Conservation (phyloP, 2,797 vertebrate genomes). For the Ctenochaetus hawaiiensis region DNA sequence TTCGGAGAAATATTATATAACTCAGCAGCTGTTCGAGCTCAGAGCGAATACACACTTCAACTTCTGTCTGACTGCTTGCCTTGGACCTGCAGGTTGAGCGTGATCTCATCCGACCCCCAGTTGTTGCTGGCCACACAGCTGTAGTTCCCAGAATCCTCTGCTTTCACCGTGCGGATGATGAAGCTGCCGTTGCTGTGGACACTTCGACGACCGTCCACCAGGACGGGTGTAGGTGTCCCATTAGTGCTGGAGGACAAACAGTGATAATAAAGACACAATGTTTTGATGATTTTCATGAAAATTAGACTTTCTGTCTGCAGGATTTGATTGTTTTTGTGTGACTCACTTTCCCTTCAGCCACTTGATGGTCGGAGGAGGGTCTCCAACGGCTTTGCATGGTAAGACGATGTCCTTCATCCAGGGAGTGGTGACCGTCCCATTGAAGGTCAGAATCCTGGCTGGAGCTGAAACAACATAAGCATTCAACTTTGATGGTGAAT, state of each 20-base stretch:
- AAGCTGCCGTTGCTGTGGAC: constrained; percentile 97
- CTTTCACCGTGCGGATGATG: constrained; percentile 96
- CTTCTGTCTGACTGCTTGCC: constrained; percentile 77
- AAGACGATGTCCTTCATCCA: constrained; percentile 99
- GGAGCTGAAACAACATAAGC: constrained; percentile 85
- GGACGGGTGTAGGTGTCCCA: constrained; percentile 94
- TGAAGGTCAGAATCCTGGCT: constrained; percentile 96
- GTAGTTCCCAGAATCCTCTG: constrained; percentile 98
- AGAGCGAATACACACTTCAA: background rate
- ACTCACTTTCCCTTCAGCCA: constrained; percentile 99
- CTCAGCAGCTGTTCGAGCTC: constrained; percentile 1
- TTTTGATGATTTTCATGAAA: background rate
- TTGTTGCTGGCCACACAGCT: constrained; percentile 97
- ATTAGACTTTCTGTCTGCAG: background rate
- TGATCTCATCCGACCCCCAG: constrained; percentile 98
- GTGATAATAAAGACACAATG: background rate
- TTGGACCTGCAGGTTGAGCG: constrained; percentile 97
- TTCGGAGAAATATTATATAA: constrained; percentile 1
- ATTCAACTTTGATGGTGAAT: background rate
- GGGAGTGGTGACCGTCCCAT: constrained; percentile 97
- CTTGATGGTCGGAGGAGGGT: constrained; percentile 94
- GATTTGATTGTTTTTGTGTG: background rate
- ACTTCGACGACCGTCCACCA: constrained; percentile 94
- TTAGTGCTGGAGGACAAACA: constrained; percentile 85
- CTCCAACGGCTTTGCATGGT: constrained; percentile 96